Base-by-base conservation (phyloP, 2,888 invertebrate species). In the Seladonia tumulorum region DNA sequence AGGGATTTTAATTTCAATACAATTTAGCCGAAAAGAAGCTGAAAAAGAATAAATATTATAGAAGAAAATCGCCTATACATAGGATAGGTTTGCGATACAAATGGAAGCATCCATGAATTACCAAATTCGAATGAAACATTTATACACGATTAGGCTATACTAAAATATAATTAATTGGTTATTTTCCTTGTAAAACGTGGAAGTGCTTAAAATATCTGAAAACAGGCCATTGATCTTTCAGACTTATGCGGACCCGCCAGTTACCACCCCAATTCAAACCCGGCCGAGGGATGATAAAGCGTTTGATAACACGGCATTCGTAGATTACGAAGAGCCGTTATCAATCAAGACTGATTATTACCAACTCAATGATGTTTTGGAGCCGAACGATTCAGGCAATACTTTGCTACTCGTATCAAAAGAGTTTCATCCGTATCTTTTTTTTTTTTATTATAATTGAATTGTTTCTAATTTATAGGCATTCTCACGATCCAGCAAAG, bases 301-400 rank as follows among this genome's bases (percentile, higher is more conserved):
- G 82, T 97, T 97, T 93, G 97, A 97, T 94, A 98, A 98, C 93
- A 97, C 97, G 81, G 97, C 97, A 49, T 97, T 97, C 94, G 97
- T 97, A 94, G 97, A 97, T 94, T 97, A 97, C 76, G 98, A 98
- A 93, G 98, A 97, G 94, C 98, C 98, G 92, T 97, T 97, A 5
- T 97, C 97, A 1, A 97, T 97, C 0, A 93, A 93, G 82, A 93
- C 97, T 77, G 97, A 97, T 91, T 97, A 96, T 91, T 97, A 97
- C 95, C 97, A 97, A 85, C 94, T 96, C 88, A 96, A 96, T 91
- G 96, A 96, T 88, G 96, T 96, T 81, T 82, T 92, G 79, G 94
- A 94, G 71, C 92, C 92, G 14, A 92, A 91, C 76, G 94, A 94
- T 79, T 88, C 93, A 88, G 94, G 95, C 93, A 90, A 90, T 80